phyloP scores from a whole-genome alignment of 2,113 vertebrate species.

The Oreochromis tanganicae region DNA sequence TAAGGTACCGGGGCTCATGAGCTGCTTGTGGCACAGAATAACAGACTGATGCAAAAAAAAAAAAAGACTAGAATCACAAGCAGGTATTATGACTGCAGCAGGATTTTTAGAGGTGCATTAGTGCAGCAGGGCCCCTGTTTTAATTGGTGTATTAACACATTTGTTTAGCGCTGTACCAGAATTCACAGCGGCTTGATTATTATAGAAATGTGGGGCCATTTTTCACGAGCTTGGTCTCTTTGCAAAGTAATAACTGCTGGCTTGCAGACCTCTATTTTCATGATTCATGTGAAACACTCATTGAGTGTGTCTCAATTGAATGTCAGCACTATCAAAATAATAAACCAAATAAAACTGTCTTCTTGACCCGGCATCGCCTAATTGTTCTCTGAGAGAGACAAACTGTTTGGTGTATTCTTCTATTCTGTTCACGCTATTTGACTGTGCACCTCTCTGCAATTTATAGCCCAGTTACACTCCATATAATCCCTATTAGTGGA shows the following conservation, averaged over 20 bases:
- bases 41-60: background rate
- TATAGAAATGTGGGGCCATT: conserved; percentile 44
- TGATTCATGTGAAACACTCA: conserved; percentile 32
- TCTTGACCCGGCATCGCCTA: background rate
- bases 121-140: conserved; percentile 30
- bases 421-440: conserved; percentile 35
- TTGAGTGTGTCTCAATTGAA: background rate
- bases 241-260: conserved; percentile 44
- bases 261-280: conserved; percentile 11
- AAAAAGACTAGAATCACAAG: conserved; percentile 25
- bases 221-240: conserved; percentile 31
- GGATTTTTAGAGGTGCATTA: conserved; percentile 50
- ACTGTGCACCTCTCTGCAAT: conserved; percentile 27
- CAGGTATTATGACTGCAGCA: conserved; percentile 26
- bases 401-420: conserved; percentile 4
- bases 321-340: background rate
- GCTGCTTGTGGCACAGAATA: background rate
- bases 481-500: conserved; percentile 66
- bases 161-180: conserved; percentile 40
- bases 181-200: conserved; percentile 54
- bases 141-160: conserved; percentile 62
- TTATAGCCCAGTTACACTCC: conserved; percentile 61
- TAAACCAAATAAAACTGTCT: background rate
- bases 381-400: background rate
- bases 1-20: background rate